A percentile compares a stretch with the other conserved stretches of the same genome.
Evolutionary conservation across 1,140 invertebrate genomes (phyloP).

Genomic region (Drosophila sechellia): DNA sequence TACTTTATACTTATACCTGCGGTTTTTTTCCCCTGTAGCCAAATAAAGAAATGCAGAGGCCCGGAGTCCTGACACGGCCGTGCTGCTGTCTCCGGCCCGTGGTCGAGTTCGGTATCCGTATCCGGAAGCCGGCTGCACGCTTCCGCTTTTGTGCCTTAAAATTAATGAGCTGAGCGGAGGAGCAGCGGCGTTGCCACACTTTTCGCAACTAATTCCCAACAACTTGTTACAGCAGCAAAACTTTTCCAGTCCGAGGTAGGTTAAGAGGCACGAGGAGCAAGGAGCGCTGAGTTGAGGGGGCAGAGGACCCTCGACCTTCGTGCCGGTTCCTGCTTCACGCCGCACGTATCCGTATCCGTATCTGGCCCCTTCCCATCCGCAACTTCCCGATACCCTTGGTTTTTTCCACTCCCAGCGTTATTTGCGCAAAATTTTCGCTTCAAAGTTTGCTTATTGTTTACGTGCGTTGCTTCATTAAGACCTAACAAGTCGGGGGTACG

Average conservation of each 20-base stretch:
- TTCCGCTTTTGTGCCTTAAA: slow-evolving; percentile 78
- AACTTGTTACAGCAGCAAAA: slow-evolving; percentile 77
- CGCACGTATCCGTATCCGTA: slow-evolving; percentile 74
- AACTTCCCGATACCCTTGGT: not conserved
- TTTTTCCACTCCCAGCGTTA: slow-evolving; percentile 54
- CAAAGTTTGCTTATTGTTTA: slow-evolving; percentile 83
- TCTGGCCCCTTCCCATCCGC: slow-evolving; percentile 34
- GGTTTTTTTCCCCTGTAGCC: slow-evolving; percentile 20
- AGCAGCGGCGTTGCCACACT: slow-evolving; percentile 70
- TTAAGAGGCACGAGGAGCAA: slow-evolving; percentile 1
- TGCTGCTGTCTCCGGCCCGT: slow-evolving; percentile 62
- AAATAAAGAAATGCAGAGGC: slow-evolving; percentile 38
- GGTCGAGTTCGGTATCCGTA: slow-evolving; percentile 47
- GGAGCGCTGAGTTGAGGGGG: not conserved
- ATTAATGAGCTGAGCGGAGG: slow-evolving; percentile 72
- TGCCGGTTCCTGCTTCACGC: slow-evolving; percentile 72
- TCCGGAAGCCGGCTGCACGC: slow-evolving; percentile 72
- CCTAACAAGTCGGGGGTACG: slow-evolving; percentile 44
- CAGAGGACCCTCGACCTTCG: slow-evolving; percentile 65
- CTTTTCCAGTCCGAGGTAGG: slow-evolving; percentile 41
- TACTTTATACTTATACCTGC: not conserved
- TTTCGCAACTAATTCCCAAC: slow-evolving; percentile 80
- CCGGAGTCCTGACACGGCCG: slow-evolving; percentile 54
- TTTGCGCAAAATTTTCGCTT: slow-evolving; percentile 82
- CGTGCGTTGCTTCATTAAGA: slow-evolving; percentile 82